Percentiles rank a stretch among this genome's conserved stretches.
Conservation (phyloP, 1,140 invertebrate species). For the Trichoplusia ni region DNA sequence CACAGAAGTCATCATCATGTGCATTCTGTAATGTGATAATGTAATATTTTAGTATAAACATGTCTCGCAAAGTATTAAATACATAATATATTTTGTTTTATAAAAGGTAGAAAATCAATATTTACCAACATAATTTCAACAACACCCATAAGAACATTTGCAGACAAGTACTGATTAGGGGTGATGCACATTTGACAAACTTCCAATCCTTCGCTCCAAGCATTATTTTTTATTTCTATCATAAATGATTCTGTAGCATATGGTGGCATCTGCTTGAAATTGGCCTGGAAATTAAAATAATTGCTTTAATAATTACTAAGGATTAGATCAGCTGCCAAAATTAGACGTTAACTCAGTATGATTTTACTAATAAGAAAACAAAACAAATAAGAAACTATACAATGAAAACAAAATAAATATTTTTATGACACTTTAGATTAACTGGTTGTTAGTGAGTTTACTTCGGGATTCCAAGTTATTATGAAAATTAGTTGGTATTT, state of each 20-base stretch:
- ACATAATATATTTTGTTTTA: not conserved
- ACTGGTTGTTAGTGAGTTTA: too few species aligned
- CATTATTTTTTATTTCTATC: constrained; percentile 61
- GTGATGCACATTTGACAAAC: constrained; percentile 59
- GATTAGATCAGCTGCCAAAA: not conserved
- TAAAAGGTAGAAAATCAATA: constrained; percentile 35
- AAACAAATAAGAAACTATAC: constrained; percentile 67
- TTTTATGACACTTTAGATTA: too few species aligned
- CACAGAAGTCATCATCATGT: constrained; percentile 56
- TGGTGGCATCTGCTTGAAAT: constrained; percentile 46
- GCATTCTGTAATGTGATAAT: constrained; percentile 67
- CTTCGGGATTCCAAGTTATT: too few species aligned
- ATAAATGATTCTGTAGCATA: constrained; percentile 60
- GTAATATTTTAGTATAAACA: too few species aligned
- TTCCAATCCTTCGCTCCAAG: constrained; percentile 71
- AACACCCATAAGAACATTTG: constrained; percentile 58
- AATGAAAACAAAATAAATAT: too few species aligned
- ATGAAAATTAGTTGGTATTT: too few species aligned
- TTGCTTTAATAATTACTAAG: constrained; percentile 44
- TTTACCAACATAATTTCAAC: constrained; percentile 75
- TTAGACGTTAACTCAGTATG: not conserved
- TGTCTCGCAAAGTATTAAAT: not conserved
- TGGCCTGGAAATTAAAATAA: constrained; percentile 36
- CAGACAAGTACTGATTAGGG: constrained; percentile 59
- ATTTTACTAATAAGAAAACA: constrained; percentile 60